Evolutionary conservation across 2,113 vertebrate species (phyloP).

Genomic region (Grammomys dolichurus): DNA sequence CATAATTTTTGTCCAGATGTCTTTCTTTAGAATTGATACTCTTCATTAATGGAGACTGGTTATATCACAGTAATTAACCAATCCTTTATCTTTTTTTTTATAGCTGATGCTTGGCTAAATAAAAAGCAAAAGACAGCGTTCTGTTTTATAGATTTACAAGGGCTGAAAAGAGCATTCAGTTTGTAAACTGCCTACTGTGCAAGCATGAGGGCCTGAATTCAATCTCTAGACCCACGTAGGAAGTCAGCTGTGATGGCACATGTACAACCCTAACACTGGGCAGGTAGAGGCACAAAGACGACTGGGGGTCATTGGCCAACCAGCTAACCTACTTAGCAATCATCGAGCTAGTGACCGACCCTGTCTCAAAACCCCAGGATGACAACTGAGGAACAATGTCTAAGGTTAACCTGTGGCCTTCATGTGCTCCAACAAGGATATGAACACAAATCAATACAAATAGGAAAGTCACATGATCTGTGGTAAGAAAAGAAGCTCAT

Average conservation of each 20-base stretch:
- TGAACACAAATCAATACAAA: neutral
- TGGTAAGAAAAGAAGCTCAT: constrained; percentile 33
- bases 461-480: neutral
- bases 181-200: neutral
- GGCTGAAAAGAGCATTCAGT: neutral
- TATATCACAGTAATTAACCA: neutral
- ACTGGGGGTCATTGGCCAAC: neutral
- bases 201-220: neutral
- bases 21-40: neutral
- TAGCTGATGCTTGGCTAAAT: neutral
- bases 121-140: neutral
- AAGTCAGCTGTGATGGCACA: too few species aligned
- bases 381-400: neutral
- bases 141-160: neutral
- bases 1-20: neutral
- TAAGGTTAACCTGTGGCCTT: too few species aligned
- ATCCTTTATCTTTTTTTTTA: neutral
- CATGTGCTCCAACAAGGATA: neutral
- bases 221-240: neutral
- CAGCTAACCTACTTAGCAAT: neutral
- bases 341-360: too few species aligned
- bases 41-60: neutral
- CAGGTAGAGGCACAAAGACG: too few species aligned
- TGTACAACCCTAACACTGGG: neutral
- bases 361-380: neutral